Percentiles rank a stretch among this genome's conserved stretches.
Evolutionary conservation across 2,113 vertebrate species (phyloP).

Genomic region (Halichoerus grypus): DNA sequence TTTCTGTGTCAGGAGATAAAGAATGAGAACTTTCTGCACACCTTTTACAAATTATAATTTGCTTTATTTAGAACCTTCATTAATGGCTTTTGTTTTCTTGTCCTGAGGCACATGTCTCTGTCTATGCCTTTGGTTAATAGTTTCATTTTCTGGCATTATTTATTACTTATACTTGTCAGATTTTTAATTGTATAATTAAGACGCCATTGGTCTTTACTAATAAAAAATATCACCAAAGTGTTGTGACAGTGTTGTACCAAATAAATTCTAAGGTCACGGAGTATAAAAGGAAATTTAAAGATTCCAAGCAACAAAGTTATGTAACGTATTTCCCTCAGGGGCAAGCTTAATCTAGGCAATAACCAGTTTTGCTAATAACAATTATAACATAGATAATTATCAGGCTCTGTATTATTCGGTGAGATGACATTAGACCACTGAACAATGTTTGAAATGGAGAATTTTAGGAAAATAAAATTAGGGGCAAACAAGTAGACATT

Average conservation of each 20-base stretch:
- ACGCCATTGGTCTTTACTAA: constrained; percentile 63
- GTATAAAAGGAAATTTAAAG: constrained; percentile 61
- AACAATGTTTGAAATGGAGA: not conserved
- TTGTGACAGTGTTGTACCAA: constrained; percentile 14
- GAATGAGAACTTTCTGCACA: constrained; percentile 44
- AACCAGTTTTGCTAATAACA: not conserved
- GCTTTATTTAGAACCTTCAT: constrained; percentile 53
- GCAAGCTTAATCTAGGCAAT: constrained; percentile 33
- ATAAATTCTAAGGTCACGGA: not conserved
- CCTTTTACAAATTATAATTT: constrained; percentile 71
- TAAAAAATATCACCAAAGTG: constrained; percentile 41
- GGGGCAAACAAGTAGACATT: not conserved
- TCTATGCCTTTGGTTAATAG: constrained; percentile 71
- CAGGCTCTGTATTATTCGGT: not conserved
- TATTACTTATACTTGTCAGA: constrained; percentile 76
- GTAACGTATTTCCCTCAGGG: constrained; percentile 11
- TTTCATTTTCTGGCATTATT: constrained; percentile 72
- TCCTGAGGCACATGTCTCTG: constrained; percentile 65
- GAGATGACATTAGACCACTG: not conserved
- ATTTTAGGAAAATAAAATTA: constrained; percentile 36
- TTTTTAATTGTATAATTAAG: constrained; percentile 80
- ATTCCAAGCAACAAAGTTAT: not conserved
- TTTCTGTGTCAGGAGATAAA: constrained; percentile 60
- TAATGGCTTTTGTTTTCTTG: constrained; percentile 74
- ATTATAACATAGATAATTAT: not conserved